phyloP scores from a whole-genome alignment of 2,797 vertebrate species.

The Enteromius treurensis region DNA sequence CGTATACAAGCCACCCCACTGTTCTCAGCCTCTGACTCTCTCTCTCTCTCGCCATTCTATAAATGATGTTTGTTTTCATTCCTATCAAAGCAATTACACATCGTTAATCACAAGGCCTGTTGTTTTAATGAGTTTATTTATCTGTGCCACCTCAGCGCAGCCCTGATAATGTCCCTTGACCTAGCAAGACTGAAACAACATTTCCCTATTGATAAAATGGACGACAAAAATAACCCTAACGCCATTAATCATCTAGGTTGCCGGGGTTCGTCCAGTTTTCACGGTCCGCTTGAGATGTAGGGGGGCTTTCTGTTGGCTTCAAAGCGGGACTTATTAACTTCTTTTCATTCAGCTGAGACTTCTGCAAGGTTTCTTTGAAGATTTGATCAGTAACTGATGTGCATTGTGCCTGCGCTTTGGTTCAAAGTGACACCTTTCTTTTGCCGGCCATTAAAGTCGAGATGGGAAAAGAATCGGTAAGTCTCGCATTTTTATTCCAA shows the following conservation, averaged over 20 bases:
- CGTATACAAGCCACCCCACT: conserved; percentile 51
- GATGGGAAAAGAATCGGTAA: conserved; percentile 63
- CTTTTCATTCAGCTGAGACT: conserved; percentile 70
- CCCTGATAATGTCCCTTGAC: conserved; percentile 36
- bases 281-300: conserved; percentile 63
- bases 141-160: conserved; percentile 52
- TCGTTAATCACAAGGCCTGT: conserved; percentile 57
- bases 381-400: conserved; percentile 80
- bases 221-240: conserved; percentile 67
- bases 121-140: conserved; percentile 65
- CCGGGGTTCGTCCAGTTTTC: conserved; percentile 72
- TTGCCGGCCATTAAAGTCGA: conserved; percentile 72
- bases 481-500: conserved; percentile 74
- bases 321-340: conserved; percentile 78
- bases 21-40: conserved; percentile 40
- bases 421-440: conserved; percentile 79
- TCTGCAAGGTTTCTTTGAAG: conserved; percentile 75
- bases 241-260: conserved; percentile 77
- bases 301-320: conserved; percentile 67
- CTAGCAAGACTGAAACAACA: conserved; percentile 21
- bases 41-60: conserved; percentile 33
- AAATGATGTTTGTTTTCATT: conserved; percentile 69
- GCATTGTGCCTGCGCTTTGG: conserved; percentile 60
- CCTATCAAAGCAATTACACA: conserved; percentile 58
- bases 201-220: conserved; percentile 29